Evolutionary conservation across 1,140 invertebrate species (phyloP), one percentile per base, ranked within the genome.

Genomic region (Heliconius melpomene): DNA sequence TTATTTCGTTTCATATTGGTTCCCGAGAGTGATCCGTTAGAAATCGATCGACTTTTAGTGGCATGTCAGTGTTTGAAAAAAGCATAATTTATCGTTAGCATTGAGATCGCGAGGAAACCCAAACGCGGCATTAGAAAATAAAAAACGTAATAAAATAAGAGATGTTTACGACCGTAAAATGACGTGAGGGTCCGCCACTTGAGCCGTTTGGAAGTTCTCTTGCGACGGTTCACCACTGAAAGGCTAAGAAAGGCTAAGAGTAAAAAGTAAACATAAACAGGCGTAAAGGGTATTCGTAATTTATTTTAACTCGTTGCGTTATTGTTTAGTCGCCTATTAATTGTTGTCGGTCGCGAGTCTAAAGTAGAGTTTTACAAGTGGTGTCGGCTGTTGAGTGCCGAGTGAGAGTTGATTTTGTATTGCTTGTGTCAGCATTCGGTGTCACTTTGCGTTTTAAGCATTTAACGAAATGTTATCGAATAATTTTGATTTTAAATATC

Each of bases 31-130:
- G 90, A 94, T 94, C 91, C 93, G 93, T 93, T 94, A 93, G 93
- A 93, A 94, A 94, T 94, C 92, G 90, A 94, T 94, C 91, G 90
- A 86, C 81, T 93, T 93, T 93, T 94, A 93, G 90, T 93, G 88
- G 87, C 93, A 91, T 94, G 93, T 94, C 93, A 94, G 91, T 88
- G 88, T 92, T 93, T 90, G 87, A 90, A 92, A 90, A 81, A 90
- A 90, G 85, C 83, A 94, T 93, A 94, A 94, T 94, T 94, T 94
- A 94, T 94, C 90, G 91, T 90, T 88, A 90, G 91, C 90, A 87
- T 88, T 88, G 87, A 89, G 89, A 94, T 94, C 91, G 91, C 91
- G 84, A 92, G 90, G 90, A 90, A 94, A 93, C 91, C 87, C 88
- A 88, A 94, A 92, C 89, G 88, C 84, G 83, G 89, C 88, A 88